Evolutionary conservation across 2,797 vertebrate genomes (phyloP), one percentile per base, ranked within the genome.

Genomic region (Pseudomugil gertrudae): DNA sequence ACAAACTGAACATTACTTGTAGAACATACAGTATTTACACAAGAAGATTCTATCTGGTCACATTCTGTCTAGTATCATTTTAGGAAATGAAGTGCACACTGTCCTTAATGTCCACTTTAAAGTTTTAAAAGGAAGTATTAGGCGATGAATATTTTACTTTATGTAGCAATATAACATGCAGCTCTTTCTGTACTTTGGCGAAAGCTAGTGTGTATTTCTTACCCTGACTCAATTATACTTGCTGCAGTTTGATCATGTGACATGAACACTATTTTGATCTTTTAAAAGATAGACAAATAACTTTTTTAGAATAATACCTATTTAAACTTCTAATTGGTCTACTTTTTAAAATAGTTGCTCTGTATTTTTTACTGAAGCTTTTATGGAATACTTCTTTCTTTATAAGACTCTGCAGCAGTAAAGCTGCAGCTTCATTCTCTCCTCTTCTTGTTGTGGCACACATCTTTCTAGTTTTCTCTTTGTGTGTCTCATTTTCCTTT

Each of bases 391-490:
- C 47, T 67, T 48, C 11, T 70, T 50, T 56, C 1, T 45, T 63
- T 50, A 9, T 23, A 21, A 58, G 65, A 76, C 53, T 73, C 63
- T 68, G 52, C 55, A 58, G 26, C 43, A 29, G 24, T 47, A 66
- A 47, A 21, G 15, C 26, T 50, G 21, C 50, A 67, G 40, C 30
- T 62, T 63, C 32, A 21, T 69, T 56, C 35, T 77, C 43, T 80
- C 38, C 27, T 72, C 21, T 53, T 32, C 32, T 32, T 24, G 33
- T 62, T 57, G 61, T 54, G 59, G 32, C 75, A 38, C 59, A 57
- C 40, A 26, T 63, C n/a, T 81, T 75, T 61, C 69, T 47, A 47
- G 43, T 73, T 45, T 58, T 59, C 10, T 69, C 48, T 45, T 69
- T 72, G 59, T 63, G 51, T 76, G 3, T 69, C 57, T 23, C 76